Percentiles rank a stretch among this genome's conserved stretches.
These are phyloP conservation scores for Zaprionus inermis DNA, from an alignment of 1,140 invertebrate species.

Conservation along the genomic window DNA sequence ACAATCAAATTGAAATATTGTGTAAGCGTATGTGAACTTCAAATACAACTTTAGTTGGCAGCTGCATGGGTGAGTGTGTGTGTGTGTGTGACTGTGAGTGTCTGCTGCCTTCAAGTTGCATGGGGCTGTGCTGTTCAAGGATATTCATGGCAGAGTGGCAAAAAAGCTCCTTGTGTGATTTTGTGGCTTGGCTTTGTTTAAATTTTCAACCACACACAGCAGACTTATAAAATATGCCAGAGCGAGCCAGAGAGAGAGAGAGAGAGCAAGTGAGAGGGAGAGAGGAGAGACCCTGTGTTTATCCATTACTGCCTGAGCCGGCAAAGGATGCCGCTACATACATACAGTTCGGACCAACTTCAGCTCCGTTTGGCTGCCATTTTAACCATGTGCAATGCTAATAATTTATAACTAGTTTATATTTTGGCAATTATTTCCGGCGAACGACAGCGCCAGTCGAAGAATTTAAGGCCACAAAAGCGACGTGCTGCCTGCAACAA, in stretches of 20 bases:
- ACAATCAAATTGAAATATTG: slow-evolving; percentile 6
- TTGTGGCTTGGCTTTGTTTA: slow-evolving; percentile 67
- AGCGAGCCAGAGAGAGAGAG: background rate
- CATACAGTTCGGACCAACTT: slow-evolving; percentile 12
- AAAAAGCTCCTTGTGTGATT: slow-evolving; percentile 46
- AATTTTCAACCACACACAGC: slow-evolving; percentile 68
- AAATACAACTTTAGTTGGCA: slow-evolving; percentile 4
- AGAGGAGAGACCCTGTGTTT: slow-evolving; percentile 23
- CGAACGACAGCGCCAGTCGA: slow-evolving; percentile 2
- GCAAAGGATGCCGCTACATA: slow-evolving; percentile 15
- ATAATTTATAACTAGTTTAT: slow-evolving; percentile 82
- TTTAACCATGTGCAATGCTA: slow-evolving; percentile 58
- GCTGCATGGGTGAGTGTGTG: background rate
- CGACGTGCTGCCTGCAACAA: background rate
- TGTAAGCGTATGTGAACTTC: slow-evolving; percentile 30
- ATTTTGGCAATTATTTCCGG: slow-evolving; percentile 79
- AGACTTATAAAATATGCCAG: slow-evolving; percentile 73
- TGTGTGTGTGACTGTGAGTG: slow-evolving; percentile 5
- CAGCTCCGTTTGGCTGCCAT: slow-evolving; percentile 55
- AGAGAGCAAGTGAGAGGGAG: background rate
- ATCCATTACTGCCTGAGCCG: slow-evolving; percentile 67
- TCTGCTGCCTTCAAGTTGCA: slow-evolving; percentile 3
- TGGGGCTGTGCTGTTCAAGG: slow-evolving; percentile 24
- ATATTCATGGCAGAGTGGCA: slow-evolving; percentile 35
- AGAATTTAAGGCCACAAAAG: slow-evolving; percentile 33